These are phyloP conservation scores for Triplophysa yarkandensis DNA, from an alignment of 2,797 vertebrate genomes.

Conservation along the genomic window DNA sequence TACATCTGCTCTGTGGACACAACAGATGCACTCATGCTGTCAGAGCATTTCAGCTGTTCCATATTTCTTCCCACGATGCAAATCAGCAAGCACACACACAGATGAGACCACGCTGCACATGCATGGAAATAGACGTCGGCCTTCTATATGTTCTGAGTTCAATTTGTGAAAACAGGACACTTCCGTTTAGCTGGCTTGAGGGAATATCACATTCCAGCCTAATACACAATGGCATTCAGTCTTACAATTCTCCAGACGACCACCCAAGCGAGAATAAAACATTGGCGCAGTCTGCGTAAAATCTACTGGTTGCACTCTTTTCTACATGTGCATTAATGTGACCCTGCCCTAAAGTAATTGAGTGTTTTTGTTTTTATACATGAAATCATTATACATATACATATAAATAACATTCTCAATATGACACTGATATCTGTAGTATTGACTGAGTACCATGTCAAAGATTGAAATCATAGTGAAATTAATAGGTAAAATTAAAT, in stretches of 20 bases:
- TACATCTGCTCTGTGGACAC: constrained; percentile 56
- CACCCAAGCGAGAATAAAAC: neutral
- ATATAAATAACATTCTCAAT: too few relatives aligned
- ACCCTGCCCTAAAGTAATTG: too few relatives aligned
- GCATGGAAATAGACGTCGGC: constrained; percentile 39
- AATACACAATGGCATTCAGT: constrained; percentile 55
- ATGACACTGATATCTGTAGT: neutral
- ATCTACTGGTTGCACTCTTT: too few relatives aligned
- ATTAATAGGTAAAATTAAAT: too few relatives aligned
- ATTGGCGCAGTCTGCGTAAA: constrained; percentile 7
- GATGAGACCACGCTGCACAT: constrained; percentile 1
- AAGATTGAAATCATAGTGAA: too few relatives aligned
- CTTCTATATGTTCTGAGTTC: constrained; percentile 54
- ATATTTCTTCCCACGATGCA: constrained; percentile 36
- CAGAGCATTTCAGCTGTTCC: constrained; percentile 63
- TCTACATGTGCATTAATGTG: too few relatives aligned
- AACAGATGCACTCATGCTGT: constrained; percentile 57
- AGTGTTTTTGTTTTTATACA: too few relatives aligned
- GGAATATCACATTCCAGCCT: constrained; percentile 67
- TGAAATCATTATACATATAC: too few relatives aligned
- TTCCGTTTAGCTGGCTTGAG: constrained; percentile 65
- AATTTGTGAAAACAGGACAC: constrained; percentile 60
- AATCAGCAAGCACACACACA: constrained; percentile 37
- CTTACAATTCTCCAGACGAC: neutral
- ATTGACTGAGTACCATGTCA: too few relatives aligned